Base-by-base conservation (phyloP, 64 coral and sea anemone species). In the Montipora sp. region DNA sequence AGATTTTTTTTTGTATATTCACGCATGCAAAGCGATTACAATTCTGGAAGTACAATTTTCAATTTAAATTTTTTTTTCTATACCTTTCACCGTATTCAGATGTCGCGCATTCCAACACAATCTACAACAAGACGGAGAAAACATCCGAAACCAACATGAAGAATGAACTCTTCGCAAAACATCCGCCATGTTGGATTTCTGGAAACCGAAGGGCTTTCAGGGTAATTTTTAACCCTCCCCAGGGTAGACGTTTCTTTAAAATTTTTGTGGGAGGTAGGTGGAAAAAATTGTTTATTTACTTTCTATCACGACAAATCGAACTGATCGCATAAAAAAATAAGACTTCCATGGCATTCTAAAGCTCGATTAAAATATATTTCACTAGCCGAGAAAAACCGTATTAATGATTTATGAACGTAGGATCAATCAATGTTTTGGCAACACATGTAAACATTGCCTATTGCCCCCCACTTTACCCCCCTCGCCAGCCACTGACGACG, bases 131-230 rank as follows among this genome's bases (percentile, higher is more conserved):
- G 63, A 85, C 8, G 82, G 47, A 85, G 19, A 45, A 85, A 85
- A 50, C 11, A 23, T 6, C 0, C 82, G 18, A 22, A 85, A 85
- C n/a, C 47, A 8, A 3, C 44, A 71, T 19, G 68, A 48, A 49
- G 81, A 69, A 69, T 61, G 81, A 21, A 84, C 11, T 57, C 53
- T 49, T 12, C 48, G 15, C n/a, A 71, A 71, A n/a, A 85, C 82
- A 43, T 85, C 82, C 82, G 65, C 82, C 82, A 85, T 85, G 11
- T 85, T 85, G 82, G 53, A 5, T 8, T 57, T 11, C 7, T 57
- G 2, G 58, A 85, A 47, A 67, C 80, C 5, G 23, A 59, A 68
- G 58, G 10, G 80, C 5, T 47, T 1, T 60, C 18, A 66, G 80
- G 65, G 47, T 49, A 70, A 85, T 14, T 5, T 81, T 68, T 48